Percentiles rank a stretch among this genome's conserved stretches.
Conservation (phyloP, 1,140 invertebrate genomes). For the Centruroides vittatus region DNA sequence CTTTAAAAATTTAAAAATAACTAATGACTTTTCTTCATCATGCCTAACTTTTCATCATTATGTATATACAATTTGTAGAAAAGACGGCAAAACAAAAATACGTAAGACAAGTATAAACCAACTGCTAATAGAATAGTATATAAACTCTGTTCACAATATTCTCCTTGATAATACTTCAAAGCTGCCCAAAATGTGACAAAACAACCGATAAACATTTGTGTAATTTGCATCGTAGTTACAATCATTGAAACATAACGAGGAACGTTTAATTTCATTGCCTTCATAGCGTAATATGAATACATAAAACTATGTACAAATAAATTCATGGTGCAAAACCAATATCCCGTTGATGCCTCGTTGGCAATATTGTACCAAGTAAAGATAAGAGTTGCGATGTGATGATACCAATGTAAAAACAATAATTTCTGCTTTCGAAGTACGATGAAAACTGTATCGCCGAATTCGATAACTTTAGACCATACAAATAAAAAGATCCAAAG, state of each 20-base stretch:
- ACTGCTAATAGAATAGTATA: conserved; percentile 30
- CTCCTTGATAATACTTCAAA: conserved; percentile 26
- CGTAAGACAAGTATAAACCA: conserved; percentile 53
- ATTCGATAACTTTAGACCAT: conserved; percentile 77
- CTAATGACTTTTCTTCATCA: no score
- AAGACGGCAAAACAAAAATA: conserved; percentile 75
- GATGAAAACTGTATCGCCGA: conserved; percentile 93
- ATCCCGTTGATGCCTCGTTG: conserved; percentile 84
- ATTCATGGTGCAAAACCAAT: conserved; percentile 98
- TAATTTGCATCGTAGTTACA: conserved; percentile 80
- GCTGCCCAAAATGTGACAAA: conserved; percentile 73
- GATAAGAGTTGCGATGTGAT: conserved; percentile 55
- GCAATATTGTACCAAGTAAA: conserved; percentile 97
- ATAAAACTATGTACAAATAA: conserved; percentile 94
- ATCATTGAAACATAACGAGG: conserved; percentile 72
- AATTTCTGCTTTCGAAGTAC: conserved; percentile 89
- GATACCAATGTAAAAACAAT: conserved; percentile 93
- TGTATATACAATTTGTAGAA: conserved; percentile 65
- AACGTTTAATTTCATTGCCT: conserved; percentile 70
- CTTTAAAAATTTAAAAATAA: no score
- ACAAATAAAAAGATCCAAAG: conserved; percentile 96
- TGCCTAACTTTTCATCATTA: background rate
- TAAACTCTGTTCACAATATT: conserved; percentile 28
- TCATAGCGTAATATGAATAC: conserved; percentile 92
- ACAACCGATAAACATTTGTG: conserved; percentile 91